Evolutionary conservation across 2,888 invertebrate species (phyloP), one percentile per base, ranked within the genome.

Genomic region (Meliscaeva auricollis): DNA sequence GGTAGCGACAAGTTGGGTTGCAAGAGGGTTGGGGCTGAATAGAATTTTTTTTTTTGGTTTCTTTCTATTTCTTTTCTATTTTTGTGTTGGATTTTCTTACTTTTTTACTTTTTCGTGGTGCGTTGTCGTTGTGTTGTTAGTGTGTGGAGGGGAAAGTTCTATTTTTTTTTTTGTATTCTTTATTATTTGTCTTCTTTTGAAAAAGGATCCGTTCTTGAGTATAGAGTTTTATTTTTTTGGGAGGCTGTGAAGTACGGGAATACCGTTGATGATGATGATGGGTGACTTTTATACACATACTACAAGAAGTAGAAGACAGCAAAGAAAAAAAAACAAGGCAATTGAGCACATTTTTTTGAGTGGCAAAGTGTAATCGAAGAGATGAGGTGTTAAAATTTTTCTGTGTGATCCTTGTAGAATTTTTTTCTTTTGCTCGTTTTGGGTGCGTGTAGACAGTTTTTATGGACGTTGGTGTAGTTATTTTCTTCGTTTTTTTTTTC

Each of bases 381-480:
- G 85, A 85, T 85, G 85, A 85, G 85, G 85, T 85, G 85, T 85
- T 85, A 85, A 85, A 80, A 81, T 81, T 85, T 81, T 85, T 85
- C 73, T 76, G 81, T 85, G 85, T 85, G 85, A 85, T 85, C 85
- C 81, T 81, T 84, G 80, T 56, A 46, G 15, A 46, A 17, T 64
- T 64, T 62, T 60, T 64, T 38, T 38, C 9, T 54, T 50, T 50
- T 35, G 48, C 20, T 69, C 22, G 41, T 44, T 69, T 84, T 58
- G 81, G 85, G 76, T 85, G 85, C 81, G 85, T 85, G 85, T 81
- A 85, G 85, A 85, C 85, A 80, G 69, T 85, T 85, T 85, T 85
- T 85, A 85, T 85, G 76, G 80, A 84, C 84, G 74, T 66, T 79
- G 69, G 66, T 79, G 84, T 79, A 76, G 66, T 85, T 84, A 48